These are phyloP conservation scores for Mola mola DNA, from an alignment of 2,113 vertebrate species.

Conservation along the genomic window DNA sequence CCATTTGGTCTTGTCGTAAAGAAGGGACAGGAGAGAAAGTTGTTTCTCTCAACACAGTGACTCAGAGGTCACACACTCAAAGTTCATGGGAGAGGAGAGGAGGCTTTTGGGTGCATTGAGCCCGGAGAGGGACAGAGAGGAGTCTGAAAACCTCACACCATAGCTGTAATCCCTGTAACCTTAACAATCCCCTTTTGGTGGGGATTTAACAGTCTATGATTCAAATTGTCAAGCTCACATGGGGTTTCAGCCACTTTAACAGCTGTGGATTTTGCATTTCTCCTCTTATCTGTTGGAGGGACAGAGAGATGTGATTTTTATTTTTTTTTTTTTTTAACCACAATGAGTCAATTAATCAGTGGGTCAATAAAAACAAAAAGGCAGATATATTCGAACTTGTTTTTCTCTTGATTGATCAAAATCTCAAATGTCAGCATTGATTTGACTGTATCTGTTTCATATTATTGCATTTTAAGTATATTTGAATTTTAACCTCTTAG, in stretches of 20 bases:
- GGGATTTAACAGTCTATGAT: slow-evolving; percentile 42
- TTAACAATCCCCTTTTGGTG: slow-evolving; percentile 45
- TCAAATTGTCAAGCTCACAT: slow-evolving; percentile 1
- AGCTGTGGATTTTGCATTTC: no score
- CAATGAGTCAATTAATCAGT: no score
- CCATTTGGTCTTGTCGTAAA: slow-evolving; percentile 37
- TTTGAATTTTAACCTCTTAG: no score
- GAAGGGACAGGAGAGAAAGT: slow-evolving; percentile 32
- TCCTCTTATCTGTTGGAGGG: rapidly evolving
- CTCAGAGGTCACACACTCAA: slow-evolving; percentile 32
- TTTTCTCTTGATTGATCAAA: no score
- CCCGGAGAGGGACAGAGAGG: slow-evolving; percentile 1
- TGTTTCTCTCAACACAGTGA: slow-evolving; percentile 34
- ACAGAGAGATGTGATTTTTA: no score
- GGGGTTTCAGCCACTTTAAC: no score
- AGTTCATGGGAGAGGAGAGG: slow-evolving; percentile 35
- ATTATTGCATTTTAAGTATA: no score
- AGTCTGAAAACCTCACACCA: slow-evolving; percentile 20
- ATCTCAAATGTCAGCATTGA: no score
- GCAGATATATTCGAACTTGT: no score
- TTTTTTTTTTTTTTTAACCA: no score
- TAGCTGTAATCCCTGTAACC: slow-evolving; percentile 51
- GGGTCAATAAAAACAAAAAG: no score
- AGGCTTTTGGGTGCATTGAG: not conserved
- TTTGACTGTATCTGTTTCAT: no score